Evolutionary conservation across 2,888 invertebrate species (phyloP).

Genomic region (Polydrusus tereticollis): DNA sequence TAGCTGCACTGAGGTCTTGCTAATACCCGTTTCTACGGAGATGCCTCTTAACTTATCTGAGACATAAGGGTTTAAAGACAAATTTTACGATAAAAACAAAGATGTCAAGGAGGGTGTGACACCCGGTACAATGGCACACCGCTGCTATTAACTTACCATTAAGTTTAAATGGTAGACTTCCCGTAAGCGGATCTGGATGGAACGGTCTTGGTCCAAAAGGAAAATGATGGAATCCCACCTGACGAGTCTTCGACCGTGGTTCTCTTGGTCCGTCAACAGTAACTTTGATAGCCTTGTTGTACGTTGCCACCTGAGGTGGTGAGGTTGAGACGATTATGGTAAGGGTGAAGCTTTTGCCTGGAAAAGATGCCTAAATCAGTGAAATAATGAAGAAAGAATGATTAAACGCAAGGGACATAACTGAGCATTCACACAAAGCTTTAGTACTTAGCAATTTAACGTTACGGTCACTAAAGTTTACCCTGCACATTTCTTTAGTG

Average conservation of each 20-base stretch:
- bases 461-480: no score
- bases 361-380: slow-evolving; percentile 57
- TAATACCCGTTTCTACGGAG: no score
- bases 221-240: slow-evolving; percentile 90
- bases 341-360: slow-evolving; percentile 97
- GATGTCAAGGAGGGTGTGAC: no score
- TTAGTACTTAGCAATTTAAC: no score
- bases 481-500: no score
- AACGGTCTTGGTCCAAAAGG: slow-evolving; percentile 88
- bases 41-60: no score
- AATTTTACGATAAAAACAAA: no score
- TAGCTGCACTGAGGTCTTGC: no score
- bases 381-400: neutral
- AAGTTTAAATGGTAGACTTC: slow-evolving; percentile 85
- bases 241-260: slow-evolving; percentile 93
- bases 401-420: neutral
- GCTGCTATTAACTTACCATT: slow-evolving; percentile 76
- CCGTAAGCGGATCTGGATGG: slow-evolving; percentile 84
- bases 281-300: slow-evolving; percentile 98
- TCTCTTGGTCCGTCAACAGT: slow-evolving; percentile 99
- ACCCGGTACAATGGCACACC: neutral
- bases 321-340: slow-evolving; percentile 95
- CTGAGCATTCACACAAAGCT: no score
- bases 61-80: no score
- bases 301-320: slow-evolving; percentile 97